Percentiles rank a stretch among this genome's conserved stretches.
These are phyloP conservation scores for Apis laboriosa DNA, from an alignment of 1,140 invertebrate species.

Conservation along the genomic window DNA sequence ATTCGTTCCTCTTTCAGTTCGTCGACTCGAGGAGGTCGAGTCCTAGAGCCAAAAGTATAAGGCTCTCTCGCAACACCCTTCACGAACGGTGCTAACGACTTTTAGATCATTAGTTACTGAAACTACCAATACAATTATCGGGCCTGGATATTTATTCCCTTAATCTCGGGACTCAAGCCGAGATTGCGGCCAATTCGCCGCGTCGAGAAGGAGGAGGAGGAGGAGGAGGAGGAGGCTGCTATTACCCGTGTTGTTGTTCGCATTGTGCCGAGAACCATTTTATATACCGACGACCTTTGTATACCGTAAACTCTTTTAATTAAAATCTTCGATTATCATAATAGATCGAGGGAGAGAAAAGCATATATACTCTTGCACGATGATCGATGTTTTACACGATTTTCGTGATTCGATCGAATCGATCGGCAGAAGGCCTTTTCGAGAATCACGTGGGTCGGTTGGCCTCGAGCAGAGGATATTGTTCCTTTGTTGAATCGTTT, in stretches of 20 bases:
- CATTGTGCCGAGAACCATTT: background rate
- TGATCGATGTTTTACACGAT: constrained; percentile 44
- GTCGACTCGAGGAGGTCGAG: background rate
- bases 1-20: too few relatives aligned
- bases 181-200: constrained; percentile 72
- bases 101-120: constrained; percentile 81
- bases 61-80: constrained; percentile 71
- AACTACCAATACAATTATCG: constrained; percentile 81
- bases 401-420: constrained; percentile 35
- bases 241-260: constrained; percentile 52
- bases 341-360: constrained; percentile 4
- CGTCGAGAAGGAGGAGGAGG: constrained; percentile 41
- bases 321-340: constrained; percentile 58
- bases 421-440: background rate
- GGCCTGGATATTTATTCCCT: constrained; percentile 78
- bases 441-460: background rate
- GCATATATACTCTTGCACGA: background rate
- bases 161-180: constrained; percentile 70
- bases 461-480: background rate
- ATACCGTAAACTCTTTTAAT: constrained; percentile 54
- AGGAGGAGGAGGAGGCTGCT: background rate
- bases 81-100: constrained; percentile 77
- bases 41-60: constrained; percentile 47
- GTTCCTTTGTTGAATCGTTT: background rate
- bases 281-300: constrained; percentile 38